Base-by-base conservation (phyloP, 2,797 vertebrate species). In the Oryzias sinensis region DNA sequence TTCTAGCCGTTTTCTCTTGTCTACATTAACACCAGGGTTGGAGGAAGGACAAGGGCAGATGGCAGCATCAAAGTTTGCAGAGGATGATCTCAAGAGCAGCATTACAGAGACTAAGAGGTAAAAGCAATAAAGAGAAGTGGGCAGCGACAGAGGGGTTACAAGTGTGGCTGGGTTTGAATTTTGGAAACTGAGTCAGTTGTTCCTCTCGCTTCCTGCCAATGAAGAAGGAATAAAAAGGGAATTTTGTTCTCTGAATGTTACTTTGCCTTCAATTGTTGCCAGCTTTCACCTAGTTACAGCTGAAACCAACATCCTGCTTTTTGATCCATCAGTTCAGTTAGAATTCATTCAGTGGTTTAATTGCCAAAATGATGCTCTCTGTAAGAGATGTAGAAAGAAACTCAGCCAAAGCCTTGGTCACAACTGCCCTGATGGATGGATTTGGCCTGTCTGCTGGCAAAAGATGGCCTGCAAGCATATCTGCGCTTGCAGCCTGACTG, bases 101-200 rank as follows among this genome's bases (percentile, higher is more conserved):
- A 59, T 70, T 62, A 72, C 78, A 67, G 69, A 63, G 56, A 65
- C 61, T 40, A 66, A 59, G 73, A 74, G 72, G 84, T 83, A 83
- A 85, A 85, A 70, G 66, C 68, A 77, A 80, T 81, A 82, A 58
- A 53, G 60, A 37, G 18, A 59, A 67, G 68, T 20, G 54, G 70
- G 60, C 41, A 54, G 68, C 71, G 66, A 65, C 65, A 27, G 68
- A 33, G 63, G 53, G 62, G 52, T 73, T 79, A 46, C 75, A 64
- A 86, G 69, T 59, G 74, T 60, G 76, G 70, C 62, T 82, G 73
- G 77, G 83, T 82, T 81, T 78, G 63, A 86, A 82, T 81, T 65
- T 62, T 56, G 76, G 68, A 51, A 79, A 83, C 83, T 87, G 87
- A 92, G 69, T 93, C 91, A 92, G 86, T 92, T 81, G 81, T 92